Evolutionary conservation across 2,113 vertebrate species (phyloP).

Genomic region (Callopanchax toddi): DNA sequence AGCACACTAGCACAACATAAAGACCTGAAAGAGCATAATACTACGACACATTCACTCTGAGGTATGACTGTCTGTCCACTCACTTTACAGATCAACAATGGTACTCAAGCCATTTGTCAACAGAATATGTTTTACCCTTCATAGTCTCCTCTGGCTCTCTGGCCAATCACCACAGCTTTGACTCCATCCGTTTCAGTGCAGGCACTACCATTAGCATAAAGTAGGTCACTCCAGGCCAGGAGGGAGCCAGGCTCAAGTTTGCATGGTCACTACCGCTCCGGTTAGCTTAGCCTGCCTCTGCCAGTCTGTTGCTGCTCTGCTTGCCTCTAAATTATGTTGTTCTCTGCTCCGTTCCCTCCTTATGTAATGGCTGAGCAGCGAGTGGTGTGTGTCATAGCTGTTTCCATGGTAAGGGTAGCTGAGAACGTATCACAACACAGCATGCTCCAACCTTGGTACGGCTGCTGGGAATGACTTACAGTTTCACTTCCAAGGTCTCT

Average conservation of each 20-base stretch:
- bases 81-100: conserved; percentile 14
- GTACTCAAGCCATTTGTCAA: conserved; percentile 39
- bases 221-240: conserved; percentile 80
- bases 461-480: conserved; percentile 12
- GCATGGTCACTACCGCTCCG: conserved; percentile 65
- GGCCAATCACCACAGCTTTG: conserved; percentile 58
- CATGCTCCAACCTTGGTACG: conserved; percentile 39
- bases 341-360: conserved; percentile 55
- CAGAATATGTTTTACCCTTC: conserved; percentile 51
- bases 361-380: conserved; percentile 71
- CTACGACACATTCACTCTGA: conserved; percentile 35
- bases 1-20: conserved; percentile 20
- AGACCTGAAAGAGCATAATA: conserved; percentile 31
- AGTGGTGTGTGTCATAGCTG: conserved; percentile 59
- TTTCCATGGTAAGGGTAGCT: conserved; percentile 68
- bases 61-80: conserved; percentile 28
- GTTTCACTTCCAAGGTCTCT: conserved; percentile 23
- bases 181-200: conserved; percentile 60
- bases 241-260: conserved; percentile 72
- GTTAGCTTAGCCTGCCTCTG: conserved; percentile 53
- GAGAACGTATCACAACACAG: conserved; percentile 54
- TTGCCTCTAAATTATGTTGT: conserved; percentile 44
- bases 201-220: conserved; percentile 74
- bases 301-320: conserved; percentile 46
- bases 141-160: conserved; percentile 51